Conservation (phyloP, 2,113 vertebrate genomes). For the Odocoileus virginianus region DNA sequence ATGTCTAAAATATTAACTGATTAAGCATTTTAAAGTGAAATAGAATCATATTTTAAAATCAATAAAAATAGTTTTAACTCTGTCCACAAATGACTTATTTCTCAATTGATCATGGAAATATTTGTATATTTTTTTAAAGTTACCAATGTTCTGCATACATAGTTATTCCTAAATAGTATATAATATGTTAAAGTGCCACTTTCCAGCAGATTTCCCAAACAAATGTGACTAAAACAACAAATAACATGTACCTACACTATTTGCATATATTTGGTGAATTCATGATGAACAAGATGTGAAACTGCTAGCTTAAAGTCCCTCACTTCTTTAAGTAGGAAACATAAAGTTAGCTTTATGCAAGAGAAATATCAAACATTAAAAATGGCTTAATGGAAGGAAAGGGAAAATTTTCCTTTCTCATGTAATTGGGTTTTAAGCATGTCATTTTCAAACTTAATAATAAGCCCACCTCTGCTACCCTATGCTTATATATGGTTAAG, state of each 20-base stretch:
- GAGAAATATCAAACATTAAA: not conserved
- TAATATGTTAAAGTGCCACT: not conserved
- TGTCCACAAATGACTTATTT: conserved; percentile 11
- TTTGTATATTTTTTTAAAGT: not conserved
- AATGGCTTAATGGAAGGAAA: conserved; percentile 15
- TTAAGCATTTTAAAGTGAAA: conserved; percentile 46
- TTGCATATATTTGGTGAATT: conserved; percentile 12
- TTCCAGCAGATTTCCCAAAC: not conserved
- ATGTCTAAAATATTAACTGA: conserved; percentile 34
- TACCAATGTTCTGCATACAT: not conserved
- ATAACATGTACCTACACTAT: not conserved
- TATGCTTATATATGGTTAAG: not conserved
- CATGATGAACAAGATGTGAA: conserved; percentile 3
- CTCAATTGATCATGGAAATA: not conserved
- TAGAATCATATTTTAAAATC: not conserved
- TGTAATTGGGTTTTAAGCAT: conserved; percentile 33
- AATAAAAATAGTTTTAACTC: conserved; percentile 39
- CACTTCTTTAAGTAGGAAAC: not conserved
- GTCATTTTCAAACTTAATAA: conserved; percentile 25
- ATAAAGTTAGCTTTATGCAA: not conserved
- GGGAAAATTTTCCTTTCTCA: not conserved
- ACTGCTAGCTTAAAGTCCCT: not conserved
- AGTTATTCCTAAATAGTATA: conserved; percentile 23
- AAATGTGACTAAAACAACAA: not conserved
- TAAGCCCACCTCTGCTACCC: conserved; percentile 17